phyloP scores from a whole-genome alignment of 2,888 invertebrate genomes.

The Microplitis deprimator region DNA sequence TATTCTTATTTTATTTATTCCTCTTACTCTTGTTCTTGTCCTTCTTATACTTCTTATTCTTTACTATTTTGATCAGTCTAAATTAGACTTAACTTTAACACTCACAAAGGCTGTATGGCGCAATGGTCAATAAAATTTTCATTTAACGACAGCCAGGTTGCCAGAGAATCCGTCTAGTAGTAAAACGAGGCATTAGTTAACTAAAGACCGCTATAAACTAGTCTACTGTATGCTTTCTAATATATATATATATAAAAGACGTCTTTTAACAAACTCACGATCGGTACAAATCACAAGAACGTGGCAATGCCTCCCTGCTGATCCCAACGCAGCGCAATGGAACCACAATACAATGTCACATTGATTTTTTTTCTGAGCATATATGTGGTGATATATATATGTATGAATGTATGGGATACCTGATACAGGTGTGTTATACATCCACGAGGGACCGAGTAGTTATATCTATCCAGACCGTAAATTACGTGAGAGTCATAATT shows the following conservation, averaged over 20 bases:
- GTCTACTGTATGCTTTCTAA: not conserved
- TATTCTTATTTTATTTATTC: not conserved
- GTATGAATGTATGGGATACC: not conserved
- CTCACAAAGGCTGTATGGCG: not conserved
- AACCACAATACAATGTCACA: not conserved
- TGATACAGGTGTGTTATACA: conserved; percentile 19
- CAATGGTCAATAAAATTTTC: conserved; percentile 1
- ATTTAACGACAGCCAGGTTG: not conserved
- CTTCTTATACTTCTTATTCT: not conserved
- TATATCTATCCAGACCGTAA: conserved; percentile 47
- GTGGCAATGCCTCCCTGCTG: not conserved
- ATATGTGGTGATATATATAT: not conserved
- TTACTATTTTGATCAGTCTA: not conserved
- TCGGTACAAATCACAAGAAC: conserved; percentile 46
- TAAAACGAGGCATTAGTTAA: conserved; percentile 8
- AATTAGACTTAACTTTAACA: not conserved
- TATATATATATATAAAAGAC: not conserved
- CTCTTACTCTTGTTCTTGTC: not conserved
- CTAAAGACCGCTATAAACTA: conserved; percentile 3
- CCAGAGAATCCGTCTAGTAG: not conserved
- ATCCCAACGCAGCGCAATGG: not conserved
- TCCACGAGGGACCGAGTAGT: conserved; percentile 33
- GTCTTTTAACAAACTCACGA: conserved; percentile 37
- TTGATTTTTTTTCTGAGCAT: not conserved
- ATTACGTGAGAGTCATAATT: conserved; percentile 56